Evolutionary conservation across 2,888 invertebrate genomes (phyloP), one percentile per base, ranked within the genome.

Genomic region (Thera britannica): DNA sequence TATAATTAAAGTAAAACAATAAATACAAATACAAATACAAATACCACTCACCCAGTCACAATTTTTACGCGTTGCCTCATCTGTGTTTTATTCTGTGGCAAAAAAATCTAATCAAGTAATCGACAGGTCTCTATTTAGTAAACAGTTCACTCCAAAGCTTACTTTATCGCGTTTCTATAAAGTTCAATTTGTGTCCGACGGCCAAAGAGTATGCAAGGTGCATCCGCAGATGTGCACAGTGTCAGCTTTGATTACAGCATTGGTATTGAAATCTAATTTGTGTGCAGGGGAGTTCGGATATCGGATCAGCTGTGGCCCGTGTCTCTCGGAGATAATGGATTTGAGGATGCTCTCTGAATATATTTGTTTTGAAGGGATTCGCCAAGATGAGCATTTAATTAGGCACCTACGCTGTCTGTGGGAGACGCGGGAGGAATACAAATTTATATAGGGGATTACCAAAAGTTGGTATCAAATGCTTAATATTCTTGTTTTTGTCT

Each of bases 211-310:
- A 78, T 76, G 77, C 72, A 73, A 76, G 76, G 73, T 73, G 73
- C 77, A 81, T 59, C 72, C 88, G 78, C 92, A 92, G 92, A 90
- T 92, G 92, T 86, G 88, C 87, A 86, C 79, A 83, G 82, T 88
- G 90, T 90, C 91, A 86, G 82, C 81, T 83, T 88, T 92, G 90
- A 90, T 92, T 91, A 90, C 86, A 83, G 78, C 84, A 80, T 83
- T 82, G 76, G 86, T 87, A 86, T 88, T 84, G 84, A 83, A 90
- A 91, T 90, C 88, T 87, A 89, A 92, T 92, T 90, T 86, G 84
- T 81, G 80, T 83, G 78, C 79, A 76, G 69, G 71, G 76, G 77
- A 72, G 74, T 75, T 76, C 74, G 81, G 75, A 77, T 80, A 77
- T 79, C 77, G 81, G 79, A 84, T 86, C 86, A 87, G 87, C 82